Conservation (phyloP, 2,113 vertebrate species). For the Chauna torquata region DNA sequence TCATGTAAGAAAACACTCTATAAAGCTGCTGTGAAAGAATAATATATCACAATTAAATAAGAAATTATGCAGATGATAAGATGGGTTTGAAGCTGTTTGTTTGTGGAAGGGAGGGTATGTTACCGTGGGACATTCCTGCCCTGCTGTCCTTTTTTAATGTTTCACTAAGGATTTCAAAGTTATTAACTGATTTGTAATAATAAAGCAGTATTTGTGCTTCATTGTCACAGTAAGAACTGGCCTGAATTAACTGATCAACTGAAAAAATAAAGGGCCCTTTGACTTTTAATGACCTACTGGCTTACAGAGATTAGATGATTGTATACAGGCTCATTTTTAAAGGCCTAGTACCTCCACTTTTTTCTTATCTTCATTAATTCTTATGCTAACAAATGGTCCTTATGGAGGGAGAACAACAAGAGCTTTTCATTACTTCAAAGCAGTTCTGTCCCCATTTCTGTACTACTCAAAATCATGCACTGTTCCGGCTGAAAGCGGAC, state of each 20-base stretch:
- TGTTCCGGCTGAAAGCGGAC: neutral
- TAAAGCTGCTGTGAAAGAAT: neutral
- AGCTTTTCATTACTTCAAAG: neutral
- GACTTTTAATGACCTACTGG: neutral
- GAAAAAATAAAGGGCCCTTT: neutral
- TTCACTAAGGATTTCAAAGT: neutral
- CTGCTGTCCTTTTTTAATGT: neutral
- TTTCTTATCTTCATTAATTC: neutral
- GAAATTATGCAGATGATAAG: neutral
- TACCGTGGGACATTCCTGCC: neutral
- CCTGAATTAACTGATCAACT: neutral
- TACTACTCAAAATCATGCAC: neutral
- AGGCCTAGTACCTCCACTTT: neutral
- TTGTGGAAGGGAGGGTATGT: neutral
- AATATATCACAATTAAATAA: neutral
- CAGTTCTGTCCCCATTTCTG: neutral
- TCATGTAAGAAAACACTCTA: neutral
- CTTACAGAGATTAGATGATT: neutral
- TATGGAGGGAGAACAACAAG: neutral
- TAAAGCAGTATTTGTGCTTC: neutral
- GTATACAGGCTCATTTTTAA: neutral
- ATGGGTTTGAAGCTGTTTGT: neutral
- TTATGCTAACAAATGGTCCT: neutral
- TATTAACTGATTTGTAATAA: constrained; percentile 20
- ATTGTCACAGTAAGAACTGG: neutral